Evolutionary conservation across 2,797 vertebrate genomes (phyloP).

Genomic region (Sciurus vulgaris): DNA sequence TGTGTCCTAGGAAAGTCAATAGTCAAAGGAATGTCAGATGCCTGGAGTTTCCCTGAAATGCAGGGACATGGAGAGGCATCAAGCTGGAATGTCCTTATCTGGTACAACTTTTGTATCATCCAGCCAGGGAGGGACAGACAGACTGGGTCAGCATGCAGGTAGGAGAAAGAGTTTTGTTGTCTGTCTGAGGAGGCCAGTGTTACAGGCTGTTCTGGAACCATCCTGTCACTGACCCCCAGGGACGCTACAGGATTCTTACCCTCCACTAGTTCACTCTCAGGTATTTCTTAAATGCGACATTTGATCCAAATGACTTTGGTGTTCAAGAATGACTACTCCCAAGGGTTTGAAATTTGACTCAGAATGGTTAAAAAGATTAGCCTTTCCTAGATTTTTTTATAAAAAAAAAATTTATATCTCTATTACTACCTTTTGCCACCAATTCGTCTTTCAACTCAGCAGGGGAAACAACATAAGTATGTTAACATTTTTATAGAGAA

Average conservation of each 20-base stretch:
- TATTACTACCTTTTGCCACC: constrained; percentile 57
- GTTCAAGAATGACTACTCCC: constrained; percentile 65
- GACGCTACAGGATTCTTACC: constrained; percentile 76
- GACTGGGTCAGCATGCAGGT: constrained; percentile 85
- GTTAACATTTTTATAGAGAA: background rate
- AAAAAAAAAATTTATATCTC: constrained; percentile 8
- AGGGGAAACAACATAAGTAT: constrained; percentile 54
- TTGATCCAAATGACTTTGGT: constrained; percentile 58
- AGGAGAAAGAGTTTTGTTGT: constrained; percentile 71
- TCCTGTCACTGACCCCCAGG: constrained; percentile 73
- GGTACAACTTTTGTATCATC: constrained; percentile 82
- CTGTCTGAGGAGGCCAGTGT: constrained; percentile 81
- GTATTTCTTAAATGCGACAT: constrained; percentile 47
- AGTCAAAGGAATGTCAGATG: constrained; percentile 80
- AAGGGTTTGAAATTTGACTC: constrained; percentile 51
- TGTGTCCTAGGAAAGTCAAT: background rate
- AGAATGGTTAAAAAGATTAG: constrained; percentile 41
- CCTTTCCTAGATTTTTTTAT: constrained; percentile 48
- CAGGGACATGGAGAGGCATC: constrained; percentile 82
- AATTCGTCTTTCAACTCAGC: constrained; percentile 54
- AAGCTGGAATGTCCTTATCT: constrained; percentile 80
- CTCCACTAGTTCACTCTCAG: constrained; percentile 79
- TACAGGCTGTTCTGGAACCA: constrained; percentile 79
- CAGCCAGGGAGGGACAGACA: constrained; percentile 89
- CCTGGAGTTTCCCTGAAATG: constrained; percentile 76